phyloP scores from a whole-genome alignment of 2,113 vertebrate species.

The Pelvicachromis taeniatus region DNA sequence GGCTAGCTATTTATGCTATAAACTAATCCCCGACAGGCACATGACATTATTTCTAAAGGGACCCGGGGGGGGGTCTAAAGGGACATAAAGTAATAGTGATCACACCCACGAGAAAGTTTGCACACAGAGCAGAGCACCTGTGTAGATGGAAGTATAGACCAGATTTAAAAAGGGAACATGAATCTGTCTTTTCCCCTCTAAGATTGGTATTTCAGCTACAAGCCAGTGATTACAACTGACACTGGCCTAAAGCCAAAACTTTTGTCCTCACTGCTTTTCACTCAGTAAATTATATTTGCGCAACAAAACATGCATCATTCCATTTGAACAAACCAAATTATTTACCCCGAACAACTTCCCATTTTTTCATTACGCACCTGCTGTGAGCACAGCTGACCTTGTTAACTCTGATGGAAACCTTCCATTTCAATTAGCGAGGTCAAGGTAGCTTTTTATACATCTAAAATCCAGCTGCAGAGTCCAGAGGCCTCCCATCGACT shows the following conservation, averaged over 20 bases:
- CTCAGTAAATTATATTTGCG: neutral
- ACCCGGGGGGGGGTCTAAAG: neutral
- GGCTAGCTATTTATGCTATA: neutral
- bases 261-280: neutral
- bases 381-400: neutral
- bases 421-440: conserved; percentile 3
- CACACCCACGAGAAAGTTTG: neutral
- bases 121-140: neutral
- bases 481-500: neutral
- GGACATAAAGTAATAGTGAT: neutral
- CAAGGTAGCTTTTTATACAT: neutral
- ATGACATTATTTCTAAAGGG: conserved; percentile 13
- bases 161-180: neutral
- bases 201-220: neutral
- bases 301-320: neutral
- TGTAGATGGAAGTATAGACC: neutral
- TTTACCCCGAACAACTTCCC: neutral
- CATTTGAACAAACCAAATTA: conserved; percentile 1
- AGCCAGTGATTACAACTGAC: neutral
- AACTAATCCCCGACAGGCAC: conserved; percentile 20
- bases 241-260: neutral
- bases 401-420: conserved; percentile 13
- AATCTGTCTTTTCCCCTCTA: neutral
- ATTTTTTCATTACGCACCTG: conserved; percentile 12
- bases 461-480: neutral